Evolutionary conservation across 2,888 invertebrate genomes (phyloP).

Genomic region (Rutpela maculata): DNA sequence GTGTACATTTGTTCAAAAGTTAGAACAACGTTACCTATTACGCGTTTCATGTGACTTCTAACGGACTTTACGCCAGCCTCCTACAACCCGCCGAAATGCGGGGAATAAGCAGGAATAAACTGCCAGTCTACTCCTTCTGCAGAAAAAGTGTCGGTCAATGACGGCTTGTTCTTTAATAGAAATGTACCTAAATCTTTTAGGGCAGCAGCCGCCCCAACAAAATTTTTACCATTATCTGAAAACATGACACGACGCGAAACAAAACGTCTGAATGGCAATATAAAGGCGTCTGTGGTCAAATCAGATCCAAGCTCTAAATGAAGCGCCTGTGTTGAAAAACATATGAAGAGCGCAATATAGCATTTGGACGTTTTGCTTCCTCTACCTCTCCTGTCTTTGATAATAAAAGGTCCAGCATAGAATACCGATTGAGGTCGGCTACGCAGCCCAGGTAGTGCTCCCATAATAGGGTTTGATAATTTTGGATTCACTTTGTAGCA

Average conservation of each 20-base stretch:
- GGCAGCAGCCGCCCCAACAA: constrained; percentile 33
- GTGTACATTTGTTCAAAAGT: constrained; percentile 48
- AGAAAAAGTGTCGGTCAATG: background rate
- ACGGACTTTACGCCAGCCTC: constrained; percentile 40
- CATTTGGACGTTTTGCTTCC: constrained; percentile 45
- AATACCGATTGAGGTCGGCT: constrained; percentile 48
- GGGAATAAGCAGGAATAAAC: constrained; percentile 38
- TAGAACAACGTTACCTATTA: constrained; percentile 27
- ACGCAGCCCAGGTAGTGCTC: constrained; percentile 44
- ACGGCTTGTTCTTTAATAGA: background rate
- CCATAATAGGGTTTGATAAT: constrained; percentile 47
- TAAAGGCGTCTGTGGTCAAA: constrained; percentile 41
- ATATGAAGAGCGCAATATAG: constrained; percentile 55
- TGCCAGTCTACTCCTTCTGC: constrained; percentile 38
- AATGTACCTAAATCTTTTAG: constrained; percentile 1
- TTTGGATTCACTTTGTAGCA: too few species aligned
- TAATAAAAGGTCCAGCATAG: constrained; percentile 52
- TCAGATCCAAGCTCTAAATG: constrained; percentile 54
- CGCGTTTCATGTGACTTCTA: constrained; percentile 39
- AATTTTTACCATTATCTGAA: constrained; percentile 41
- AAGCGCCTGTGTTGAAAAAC: constrained; percentile 54
- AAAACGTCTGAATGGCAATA: constrained; percentile 25
- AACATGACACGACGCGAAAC: constrained; percentile 25
- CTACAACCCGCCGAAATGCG: constrained; percentile 45
- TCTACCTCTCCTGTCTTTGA: constrained; percentile 49